phyloP scores from a whole-genome alignment of 2,113 vertebrate species.

The Manacus vitellinus region DNA sequence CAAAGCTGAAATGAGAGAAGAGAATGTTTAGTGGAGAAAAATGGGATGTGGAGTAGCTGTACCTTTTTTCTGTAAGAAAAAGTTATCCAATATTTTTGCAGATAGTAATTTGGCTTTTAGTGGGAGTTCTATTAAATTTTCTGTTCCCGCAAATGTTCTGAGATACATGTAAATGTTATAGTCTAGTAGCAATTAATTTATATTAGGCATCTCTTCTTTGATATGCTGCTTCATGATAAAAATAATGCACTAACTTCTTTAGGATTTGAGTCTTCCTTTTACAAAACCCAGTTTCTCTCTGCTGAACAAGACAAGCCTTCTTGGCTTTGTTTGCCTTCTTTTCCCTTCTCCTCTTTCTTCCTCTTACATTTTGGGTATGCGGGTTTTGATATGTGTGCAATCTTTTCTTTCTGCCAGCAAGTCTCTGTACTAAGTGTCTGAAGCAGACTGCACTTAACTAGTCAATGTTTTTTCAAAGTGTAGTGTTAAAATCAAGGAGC shows the following conservation, averaged over 20 bases:
- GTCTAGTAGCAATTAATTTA: background rate
- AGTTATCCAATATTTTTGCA: background rate
- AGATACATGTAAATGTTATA: background rate
- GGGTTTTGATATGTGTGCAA: background rate
- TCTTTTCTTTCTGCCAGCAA: background rate
- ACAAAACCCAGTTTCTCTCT: conserved; percentile 5
- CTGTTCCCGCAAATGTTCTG: background rate
- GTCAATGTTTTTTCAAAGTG: background rate
- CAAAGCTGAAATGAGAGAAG: background rate
- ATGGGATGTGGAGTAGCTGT: background rate
- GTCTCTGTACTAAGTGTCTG: background rate
- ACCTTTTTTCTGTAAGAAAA: background rate
- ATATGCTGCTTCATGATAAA: background rate
- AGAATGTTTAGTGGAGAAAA: background rate
- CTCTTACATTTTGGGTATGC: background rate
- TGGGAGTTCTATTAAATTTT: background rate
- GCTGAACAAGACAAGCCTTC: background rate
- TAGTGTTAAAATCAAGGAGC: background rate
- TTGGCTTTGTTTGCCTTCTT: conserved; percentile 4
- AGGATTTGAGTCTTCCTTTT: background rate
- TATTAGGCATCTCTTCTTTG: background rate
- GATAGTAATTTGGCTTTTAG: background rate
- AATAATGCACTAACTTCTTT: background rate
- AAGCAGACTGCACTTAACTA: background rate
- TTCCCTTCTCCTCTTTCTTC: background rate